Base-by-base conservation (phyloP, 2,888 invertebrate genomes). In the Malthinus seriepunctatus region DNA sequence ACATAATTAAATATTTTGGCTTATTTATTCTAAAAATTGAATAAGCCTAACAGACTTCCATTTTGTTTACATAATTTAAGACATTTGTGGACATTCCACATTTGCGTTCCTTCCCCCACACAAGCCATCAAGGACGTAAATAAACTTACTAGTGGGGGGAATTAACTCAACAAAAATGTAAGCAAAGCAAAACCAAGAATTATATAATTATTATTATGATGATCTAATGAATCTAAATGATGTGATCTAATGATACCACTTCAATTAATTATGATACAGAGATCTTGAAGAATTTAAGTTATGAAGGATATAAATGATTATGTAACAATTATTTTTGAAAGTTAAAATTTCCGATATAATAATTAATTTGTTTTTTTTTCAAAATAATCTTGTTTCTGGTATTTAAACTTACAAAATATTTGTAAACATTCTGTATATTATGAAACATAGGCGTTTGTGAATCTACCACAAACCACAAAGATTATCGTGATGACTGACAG, bases 1-100 rank as follows among this genome's bases (percentile, higher is more conserved):
- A 8, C 60, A 63, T 60, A 45, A 51, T 50, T 3, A 11, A 32
- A 6, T 32, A 9, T 1, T 8, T 8, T 15, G 8, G n/a, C 37
- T 11, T 7, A 34, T 7, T 11, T 8, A n/a, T 7, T 8, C 6
- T 7, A 37, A 6, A 7, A 9, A 6, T n/a, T 10, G 1, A 37
- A 37, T 37, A 1, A 37, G 3, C 8, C 9, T 3, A 23, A 5
- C 23, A 23, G 5, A 23, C 23, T 23, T 23, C 23, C 23, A 23
- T 23, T 23, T 23, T 23, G 23, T 23, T 23, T 23, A 23, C 5
- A 5, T 23, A 23, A 23, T 23, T 3, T 23, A 23, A 2, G 2
- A 23, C 23, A 5, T 5, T 23, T 23, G 23, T 5, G 23, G 3
- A 23, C 5, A 5, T 23, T 3, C 23, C 23, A n/a, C n/a, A n/a